Evolutionary conservation across 2,113 vertebrate species (phyloP).

Genomic region (Gorsachius goisagi): DNA sequence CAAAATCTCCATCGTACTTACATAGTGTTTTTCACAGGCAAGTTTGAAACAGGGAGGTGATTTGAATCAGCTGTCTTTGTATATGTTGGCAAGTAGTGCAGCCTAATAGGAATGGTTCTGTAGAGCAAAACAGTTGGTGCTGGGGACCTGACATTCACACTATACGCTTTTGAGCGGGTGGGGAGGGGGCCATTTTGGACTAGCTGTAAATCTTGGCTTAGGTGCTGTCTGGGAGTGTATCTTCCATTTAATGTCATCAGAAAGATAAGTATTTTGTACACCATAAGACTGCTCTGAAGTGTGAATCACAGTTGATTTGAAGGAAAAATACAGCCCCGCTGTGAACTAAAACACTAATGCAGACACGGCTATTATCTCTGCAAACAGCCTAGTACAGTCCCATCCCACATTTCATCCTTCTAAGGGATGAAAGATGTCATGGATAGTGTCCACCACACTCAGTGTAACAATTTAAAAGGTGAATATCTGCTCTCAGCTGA

Average conservation of each 20-base stretch:
- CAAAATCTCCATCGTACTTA: not conserved
- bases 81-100: not conserved
- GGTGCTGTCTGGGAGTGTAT: not conserved
- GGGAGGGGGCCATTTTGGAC: not conserved
- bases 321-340: not conserved
- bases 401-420: not conserved
- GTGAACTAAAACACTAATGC: not conserved
- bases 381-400: not conserved
- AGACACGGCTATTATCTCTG: not conserved
- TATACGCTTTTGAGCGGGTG: accelerated
- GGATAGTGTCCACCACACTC: not conserved
- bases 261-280: not conserved
- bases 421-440: not conserved
- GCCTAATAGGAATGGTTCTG: not conserved
- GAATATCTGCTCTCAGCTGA: not conserved
- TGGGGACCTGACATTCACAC: not conserved
- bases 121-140: not conserved
- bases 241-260: not conserved
- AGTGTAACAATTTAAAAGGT: not conserved
- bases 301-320: not conserved
- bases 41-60: not conserved
- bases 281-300: not conserved
- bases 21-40: not conserved
- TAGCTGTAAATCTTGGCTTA: not conserved
- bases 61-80: not conserved